Conservation (phyloP, 2,113 vertebrate species). For the Scolopax mira region DNA sequence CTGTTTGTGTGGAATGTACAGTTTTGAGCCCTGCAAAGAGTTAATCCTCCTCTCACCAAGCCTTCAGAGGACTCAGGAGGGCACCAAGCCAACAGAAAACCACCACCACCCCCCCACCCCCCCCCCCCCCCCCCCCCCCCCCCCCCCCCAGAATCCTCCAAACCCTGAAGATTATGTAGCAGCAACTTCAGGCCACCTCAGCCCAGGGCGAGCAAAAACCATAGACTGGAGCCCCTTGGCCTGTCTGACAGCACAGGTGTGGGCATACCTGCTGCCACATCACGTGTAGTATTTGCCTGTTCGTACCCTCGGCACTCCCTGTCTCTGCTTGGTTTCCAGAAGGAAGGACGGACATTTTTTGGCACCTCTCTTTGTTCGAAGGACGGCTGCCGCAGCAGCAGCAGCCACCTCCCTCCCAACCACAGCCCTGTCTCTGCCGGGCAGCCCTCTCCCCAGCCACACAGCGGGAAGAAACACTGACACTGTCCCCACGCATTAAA, state of each 20-base stretch:
- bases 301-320: not conserved
- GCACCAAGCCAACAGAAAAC: not conserved
- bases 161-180: not conserved
- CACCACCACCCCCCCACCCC: not conserved
- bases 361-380: not conserved
- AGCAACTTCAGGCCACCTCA: not conserved
- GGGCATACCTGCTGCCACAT: not conserved
- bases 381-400: not conserved
- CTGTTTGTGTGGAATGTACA: not conserved
- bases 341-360: not conserved
- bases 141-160: not conserved
- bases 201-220: not conserved
- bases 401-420: not conserved
- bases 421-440: not conserved
- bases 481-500: not conserved
- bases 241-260: not conserved
- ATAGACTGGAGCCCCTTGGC: fast-evolving
- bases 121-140: too few species aligned
- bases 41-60: not conserved
- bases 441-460: not conserved
- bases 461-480: not conserved
- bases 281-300: not conserved
- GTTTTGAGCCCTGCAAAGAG: not conserved
- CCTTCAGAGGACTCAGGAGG: not conserved
- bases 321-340: not conserved